These are phyloP conservation scores for Drosophila nigromelanica DNA, from an alignment of 1,140 invertebrate genomes.

Conservation along the genomic window DNA sequence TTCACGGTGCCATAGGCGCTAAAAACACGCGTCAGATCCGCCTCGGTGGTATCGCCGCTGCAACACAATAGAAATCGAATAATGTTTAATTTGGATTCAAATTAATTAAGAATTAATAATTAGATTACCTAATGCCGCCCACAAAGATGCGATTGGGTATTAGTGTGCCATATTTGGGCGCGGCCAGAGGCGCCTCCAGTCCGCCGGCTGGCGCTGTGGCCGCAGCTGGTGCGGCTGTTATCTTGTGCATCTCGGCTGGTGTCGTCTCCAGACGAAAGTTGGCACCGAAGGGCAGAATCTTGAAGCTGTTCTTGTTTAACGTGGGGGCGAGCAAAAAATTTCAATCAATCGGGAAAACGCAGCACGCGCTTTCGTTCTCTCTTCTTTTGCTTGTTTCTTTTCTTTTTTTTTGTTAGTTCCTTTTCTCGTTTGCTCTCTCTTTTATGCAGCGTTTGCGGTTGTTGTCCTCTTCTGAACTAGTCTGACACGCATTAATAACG, in stretches of 20 bases:
- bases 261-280: conserved; percentile 83
- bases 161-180: conserved; percentile 90
- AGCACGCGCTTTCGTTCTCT: conserved; percentile 3
- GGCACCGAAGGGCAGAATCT: conserved; percentile 82
- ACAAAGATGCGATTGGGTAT: conserved; percentile 96
- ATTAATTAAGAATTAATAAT: no score
- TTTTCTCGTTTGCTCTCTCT: conserved; percentile 28
- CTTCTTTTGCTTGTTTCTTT: not conserved
- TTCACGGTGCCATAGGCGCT: conserved; percentile 95
- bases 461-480: not conserved
- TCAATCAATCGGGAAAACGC: no score
- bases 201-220: conserved; percentile 65
- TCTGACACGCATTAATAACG: conserved; percentile 21
- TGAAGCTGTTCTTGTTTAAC: conserved; percentile 66
- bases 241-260: conserved; percentile 80
- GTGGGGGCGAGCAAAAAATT: conserved; percentile 40
- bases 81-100: no score
- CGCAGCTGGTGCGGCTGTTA: conserved; percentile 71
- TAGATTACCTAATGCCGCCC: conserved; percentile 84
- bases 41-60: conserved; percentile 92
- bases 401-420: conserved; percentile 19
- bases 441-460: not conserved
- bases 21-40: conserved; percentile 92
- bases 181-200: conserved; percentile 85
- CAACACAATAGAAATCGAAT: not conserved